These are phyloP conservation scores for Steromphala cineraria DNA, from an alignment of 2,888 invertebrate species.

Conservation along the genomic window DNA sequence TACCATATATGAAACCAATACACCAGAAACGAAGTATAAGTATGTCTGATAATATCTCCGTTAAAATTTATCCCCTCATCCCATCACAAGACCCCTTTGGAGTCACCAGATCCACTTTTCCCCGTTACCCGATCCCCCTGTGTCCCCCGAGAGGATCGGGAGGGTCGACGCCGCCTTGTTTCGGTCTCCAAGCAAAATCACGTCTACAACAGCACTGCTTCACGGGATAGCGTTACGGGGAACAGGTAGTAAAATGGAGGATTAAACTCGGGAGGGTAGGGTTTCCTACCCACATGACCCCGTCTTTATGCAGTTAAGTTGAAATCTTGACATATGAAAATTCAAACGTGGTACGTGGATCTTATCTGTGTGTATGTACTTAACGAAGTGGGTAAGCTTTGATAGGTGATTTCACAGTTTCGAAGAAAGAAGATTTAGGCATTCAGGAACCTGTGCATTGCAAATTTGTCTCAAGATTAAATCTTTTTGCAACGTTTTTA, in stretches of 20 bases:
- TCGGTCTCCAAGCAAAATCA: neutral
- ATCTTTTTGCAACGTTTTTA: no score
- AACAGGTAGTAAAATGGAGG: neutral
- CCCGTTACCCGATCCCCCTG: neutral
- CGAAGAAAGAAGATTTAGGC: no score
- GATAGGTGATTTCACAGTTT: no score
- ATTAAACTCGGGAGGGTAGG: neutral
- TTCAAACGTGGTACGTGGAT: neutral
- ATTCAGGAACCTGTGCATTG: no score
- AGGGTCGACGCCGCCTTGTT: no score
- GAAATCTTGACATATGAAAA: conserved; percentile 18
- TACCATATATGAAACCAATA: no score
- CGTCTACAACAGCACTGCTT: neutral
- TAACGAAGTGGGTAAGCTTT: no score
- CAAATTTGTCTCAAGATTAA: no score
- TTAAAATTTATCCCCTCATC: no score
- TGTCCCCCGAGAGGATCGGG: no score
- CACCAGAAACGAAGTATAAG: no score
- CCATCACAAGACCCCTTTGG: neutral
- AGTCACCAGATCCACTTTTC: neutral
- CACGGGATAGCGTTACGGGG: neutral
- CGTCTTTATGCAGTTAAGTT: conserved; percentile 13
- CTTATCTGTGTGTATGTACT: conserved; percentile 1
- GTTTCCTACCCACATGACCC: neutral
- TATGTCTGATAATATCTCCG: no score